Conservation (phyloP, 1,140 invertebrate genomes). For the Drosophila tropicalis region DNA sequence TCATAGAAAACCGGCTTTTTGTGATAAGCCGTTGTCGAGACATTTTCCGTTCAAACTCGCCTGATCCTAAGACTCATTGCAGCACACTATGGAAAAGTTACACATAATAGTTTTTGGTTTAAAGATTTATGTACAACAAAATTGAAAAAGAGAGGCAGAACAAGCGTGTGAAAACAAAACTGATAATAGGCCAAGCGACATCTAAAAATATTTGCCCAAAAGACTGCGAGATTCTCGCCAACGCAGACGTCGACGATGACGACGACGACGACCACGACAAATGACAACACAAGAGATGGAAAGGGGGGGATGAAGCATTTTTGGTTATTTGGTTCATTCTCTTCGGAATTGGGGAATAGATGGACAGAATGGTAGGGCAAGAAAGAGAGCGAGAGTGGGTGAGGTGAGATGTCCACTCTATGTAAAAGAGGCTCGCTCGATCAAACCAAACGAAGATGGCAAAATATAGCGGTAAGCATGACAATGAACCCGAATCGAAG, state of each 20-base stretch:
- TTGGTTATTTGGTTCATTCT: background rate
- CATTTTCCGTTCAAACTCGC: conserved; percentile 14
- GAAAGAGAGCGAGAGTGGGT: conserved; percentile 11
- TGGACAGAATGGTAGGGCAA: background rate
- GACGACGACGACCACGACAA: background rate
- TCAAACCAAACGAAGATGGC: conserved; percentile 13
- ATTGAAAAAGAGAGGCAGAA: background rate
- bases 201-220: conserved; percentile 6
- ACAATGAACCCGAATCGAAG: conserved; percentile 65
- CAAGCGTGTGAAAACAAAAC: conserved; percentile 2
- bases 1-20: conserved; percentile 26
- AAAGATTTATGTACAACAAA: background rate
- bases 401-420: background rate
- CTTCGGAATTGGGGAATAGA: conserved; percentile 4
- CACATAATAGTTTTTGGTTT: background rate
- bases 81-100: background rate
- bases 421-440: conserved; percentile 53
- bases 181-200: conserved; percentile 15
- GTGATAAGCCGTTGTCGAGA: conserved; percentile 24
- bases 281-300: background rate
- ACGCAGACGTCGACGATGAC: background rate
- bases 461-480: conserved; percentile 46
- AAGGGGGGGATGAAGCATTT: background rate
- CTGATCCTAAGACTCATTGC: background rate
- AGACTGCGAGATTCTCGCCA: background rate